Evolutionary conservation across 2,888 invertebrate species (phyloP), one percentile per base, ranked within the genome.

Genomic region (Aquatica leii): DNA sequence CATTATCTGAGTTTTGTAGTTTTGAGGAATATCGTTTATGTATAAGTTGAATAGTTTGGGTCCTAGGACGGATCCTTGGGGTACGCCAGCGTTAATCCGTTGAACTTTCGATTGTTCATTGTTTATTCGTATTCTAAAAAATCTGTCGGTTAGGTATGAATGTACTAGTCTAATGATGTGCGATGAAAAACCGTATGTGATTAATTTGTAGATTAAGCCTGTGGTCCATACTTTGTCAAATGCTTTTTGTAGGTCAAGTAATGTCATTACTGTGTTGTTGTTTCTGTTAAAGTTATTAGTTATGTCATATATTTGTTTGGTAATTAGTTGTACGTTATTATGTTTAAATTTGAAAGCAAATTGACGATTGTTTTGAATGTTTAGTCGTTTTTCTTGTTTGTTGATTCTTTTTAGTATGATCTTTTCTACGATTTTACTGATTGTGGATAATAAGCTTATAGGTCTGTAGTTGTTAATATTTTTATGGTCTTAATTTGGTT

Each of bases 201-300:
- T 69, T 59, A 79, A 59, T 68, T 76, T 77, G 65, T 69, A 68
- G 0, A 76, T 67, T 1, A 79, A 68, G 3, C 74, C 76, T 3
- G 69, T 60, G 8, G 70, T 70, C 74, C 77, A 76, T 0, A 78
- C 75, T 17, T 67, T 71, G 53, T 79, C 76, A n/a, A n/a, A n/a
- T n/a, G n/a, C n/a, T n/a, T n/a, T n/a, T n/a, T n/a, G n/a, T n/a
- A n/a, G n/a, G n/a, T 78, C 76, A 11, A 78, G 53, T 3, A 79
- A 65, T 1, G 73, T 57, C 63, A 76, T 71, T 0, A 68, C 70
- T 18, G 76, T 74, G 0, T 62, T 50, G 4, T 69, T 63, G 4
- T 71, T 67, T 54, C 69, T 69, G 37, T 77, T 76, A 17, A 73
- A 76, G 5, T 71, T 69, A 2, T 68, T 52, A 1, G 37, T 54